Base-by-base conservation (phyloP, 1,140 invertebrate genomes). In the Tyrophagus putrescentiae region DNA sequence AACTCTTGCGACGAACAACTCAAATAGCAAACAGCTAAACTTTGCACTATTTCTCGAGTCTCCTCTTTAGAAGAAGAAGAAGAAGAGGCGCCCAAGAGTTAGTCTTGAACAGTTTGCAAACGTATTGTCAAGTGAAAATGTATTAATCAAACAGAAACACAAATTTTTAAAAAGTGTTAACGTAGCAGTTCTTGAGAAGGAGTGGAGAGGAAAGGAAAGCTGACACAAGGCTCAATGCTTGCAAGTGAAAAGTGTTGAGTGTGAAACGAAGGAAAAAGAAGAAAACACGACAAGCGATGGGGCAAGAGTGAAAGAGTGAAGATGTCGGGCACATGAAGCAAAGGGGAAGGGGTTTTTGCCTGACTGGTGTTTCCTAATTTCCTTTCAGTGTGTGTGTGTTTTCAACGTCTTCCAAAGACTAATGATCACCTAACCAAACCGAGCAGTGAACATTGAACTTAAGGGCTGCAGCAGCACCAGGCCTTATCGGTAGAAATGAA, bases 361-460 rank as follows among this genome's bases (percentile, higher is more conserved):
- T 39, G 21, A 39, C 36, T 39, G 36, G 21, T 39, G 13, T 39
- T 48, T 48, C 7, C 18, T 29, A 25, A 18, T 6, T 21, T 48
- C 31, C 21, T 13, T 25, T 7, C 13, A 7, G 45, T 48, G 7
- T 7, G n/a, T n/a, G n/a, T n/a, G n/a, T n/a, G n/a, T n/a, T n/a
- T n/a, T n/a, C n/a, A n/a, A n/a, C n/a, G n/a, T n/a, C n/a, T n/a
- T n/a, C n/a, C n/a, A n/a, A 48, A 48, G 45, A 48, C 45, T 48
- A 48, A 48, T 48, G 45, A 48, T 18, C 45, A 48, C 45, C 45
- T 48, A n/a, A n/a, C n/a, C n/a, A n/a, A n/a, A n/a, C n/a, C n/a
- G n/a, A n/a, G n/a, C n/a, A n/a, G n/a, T n/a, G n/a, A n/a, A n/a
- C n/a, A n/a, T n/a, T n/a, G n/a, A n/a, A n/a, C n/a, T n/a, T n/a